A percentile compares a stretch with the other conserved stretches of the same genome.
These are phyloP conservation scores for Bubo blakistoni DNA, from an alignment of 2,113 vertebrate genomes.

Conservation along the genomic window DNA sequence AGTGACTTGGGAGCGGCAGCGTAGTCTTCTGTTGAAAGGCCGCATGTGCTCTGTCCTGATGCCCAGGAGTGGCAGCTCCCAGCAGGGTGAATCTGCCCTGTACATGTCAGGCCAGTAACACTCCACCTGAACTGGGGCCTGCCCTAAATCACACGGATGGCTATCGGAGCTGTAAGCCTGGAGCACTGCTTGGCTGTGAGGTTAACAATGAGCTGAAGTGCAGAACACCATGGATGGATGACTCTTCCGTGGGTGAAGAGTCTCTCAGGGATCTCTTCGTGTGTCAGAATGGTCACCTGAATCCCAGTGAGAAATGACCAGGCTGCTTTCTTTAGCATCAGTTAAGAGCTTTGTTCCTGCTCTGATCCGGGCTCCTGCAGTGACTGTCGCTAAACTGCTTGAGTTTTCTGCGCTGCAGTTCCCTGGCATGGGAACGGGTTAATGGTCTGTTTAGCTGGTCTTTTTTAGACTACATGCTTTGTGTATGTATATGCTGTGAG, in stretches of 20 bases:
- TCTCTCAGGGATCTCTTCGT: neutral
- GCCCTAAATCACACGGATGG: neutral
- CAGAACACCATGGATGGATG: accelerated
- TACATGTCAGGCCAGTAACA: neutral
- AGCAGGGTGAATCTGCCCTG: neutral
- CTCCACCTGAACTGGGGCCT: neutral
- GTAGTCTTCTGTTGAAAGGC: neutral
- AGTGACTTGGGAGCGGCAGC: neutral
- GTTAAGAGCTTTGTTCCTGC: neutral
- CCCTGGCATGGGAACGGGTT: neutral
- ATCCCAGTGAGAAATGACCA: neutral
- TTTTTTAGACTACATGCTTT: neutral
- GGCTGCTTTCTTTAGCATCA: neutral
- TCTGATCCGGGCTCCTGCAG: accelerated
- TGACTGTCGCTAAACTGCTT: neutral
- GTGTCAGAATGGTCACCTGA: neutral
- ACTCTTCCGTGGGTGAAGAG: neutral
- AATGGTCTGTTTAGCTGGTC: neutral
- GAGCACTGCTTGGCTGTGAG: neutral
- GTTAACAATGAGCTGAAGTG: neutral
- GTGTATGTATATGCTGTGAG: slow-evolving; percentile 11
- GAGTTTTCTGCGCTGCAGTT: neutral
- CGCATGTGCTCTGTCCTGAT: neutral
- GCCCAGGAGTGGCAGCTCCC: neutral
- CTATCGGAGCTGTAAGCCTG: neutral